Evolutionary conservation across 2,888 invertebrate species (phyloP).

Genomic region (Calameuta idolon): DNA sequence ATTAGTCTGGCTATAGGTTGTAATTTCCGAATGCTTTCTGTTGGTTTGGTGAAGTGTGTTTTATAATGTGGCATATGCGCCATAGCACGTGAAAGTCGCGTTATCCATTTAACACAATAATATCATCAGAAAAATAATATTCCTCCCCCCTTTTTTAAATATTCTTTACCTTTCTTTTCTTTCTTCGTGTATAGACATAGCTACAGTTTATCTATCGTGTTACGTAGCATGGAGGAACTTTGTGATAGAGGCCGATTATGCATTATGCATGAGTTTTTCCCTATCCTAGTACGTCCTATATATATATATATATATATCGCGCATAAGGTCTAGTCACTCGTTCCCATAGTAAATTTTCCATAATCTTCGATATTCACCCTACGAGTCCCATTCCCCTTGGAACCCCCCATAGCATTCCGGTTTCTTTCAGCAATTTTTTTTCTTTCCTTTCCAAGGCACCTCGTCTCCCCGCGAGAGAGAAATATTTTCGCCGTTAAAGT

Average conservation of each 20-base stretch:
- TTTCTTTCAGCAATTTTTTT: not conserved
- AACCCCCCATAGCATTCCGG: not conserved
- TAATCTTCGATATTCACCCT: not conserved
- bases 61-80: too few relatives aligned
- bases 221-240: not conserved
- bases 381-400: not conserved
- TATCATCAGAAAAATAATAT: not conserved
- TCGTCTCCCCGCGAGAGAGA: not conserved
- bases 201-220: not conserved
- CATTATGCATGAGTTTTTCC: conserved; percentile 17
- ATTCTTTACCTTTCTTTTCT: not conserved
- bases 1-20: too few relatives aligned
- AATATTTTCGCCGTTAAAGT: not conserved
- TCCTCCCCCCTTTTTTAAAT: too few relatives aligned
- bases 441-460: not conserved
- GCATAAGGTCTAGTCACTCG: conserved; percentile 7
- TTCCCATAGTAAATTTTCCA: conserved; percentile 6
- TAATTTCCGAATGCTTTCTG: too few relatives aligned
- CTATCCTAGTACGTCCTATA: not conserved
- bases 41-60: too few relatives aligned
- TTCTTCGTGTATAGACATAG: not conserved
- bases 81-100: not conserved
- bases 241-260: not conserved
- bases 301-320: conserved; percentile 8
- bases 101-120: not conserved